These are phyloP conservation scores for Dinothrombium tinctorium DNA, from an alignment of 1,140 invertebrate species.

Conservation along the genomic window DNA sequence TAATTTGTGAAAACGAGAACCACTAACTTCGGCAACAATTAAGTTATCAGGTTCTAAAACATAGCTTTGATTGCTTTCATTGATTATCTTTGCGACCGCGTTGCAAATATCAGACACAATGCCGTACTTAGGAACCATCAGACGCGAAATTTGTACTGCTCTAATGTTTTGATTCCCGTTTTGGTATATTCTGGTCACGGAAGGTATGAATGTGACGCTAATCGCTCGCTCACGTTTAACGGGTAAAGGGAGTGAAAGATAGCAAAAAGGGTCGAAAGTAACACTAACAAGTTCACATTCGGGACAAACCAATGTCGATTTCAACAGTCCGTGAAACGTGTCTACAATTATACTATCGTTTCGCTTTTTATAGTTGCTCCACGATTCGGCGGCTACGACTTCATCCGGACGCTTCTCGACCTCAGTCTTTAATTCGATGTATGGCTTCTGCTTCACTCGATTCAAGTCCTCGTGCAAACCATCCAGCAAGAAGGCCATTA, in stretches of 20 bases:
- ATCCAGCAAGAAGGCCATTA: slow-evolving; percentile 37
- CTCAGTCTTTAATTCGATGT: slow-evolving; percentile 31
- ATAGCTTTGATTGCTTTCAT: slow-evolving; percentile 5
- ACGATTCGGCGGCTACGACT: slow-evolving; percentile 30
- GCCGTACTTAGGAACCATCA: slow-evolving; percentile 25
- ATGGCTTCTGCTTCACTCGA: slow-evolving; percentile 34
- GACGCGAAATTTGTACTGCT: slow-evolving; percentile 5
- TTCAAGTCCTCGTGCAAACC: slow-evolving; percentile 40
- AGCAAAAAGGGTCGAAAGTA: slow-evolving; percentile 39
- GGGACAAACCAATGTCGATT: slow-evolving; percentile 37
- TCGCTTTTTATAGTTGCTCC: slow-evolving; percentile 32
- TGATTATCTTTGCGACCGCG: slow-evolving; percentile 14
- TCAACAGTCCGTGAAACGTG: slow-evolving; percentile 36
- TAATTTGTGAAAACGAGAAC: slow-evolving; percentile 28
- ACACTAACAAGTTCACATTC: slow-evolving; percentile 33
- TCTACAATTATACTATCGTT: slow-evolving; percentile 42
- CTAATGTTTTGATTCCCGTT: not conserved
- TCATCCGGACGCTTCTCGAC: slow-evolving; percentile 26
- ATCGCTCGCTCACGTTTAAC: slow-evolving; percentile 12
- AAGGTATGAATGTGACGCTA: slow-evolving; percentile 10
- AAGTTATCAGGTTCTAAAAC: slow-evolving; percentile 16
- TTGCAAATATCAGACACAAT: slow-evolving; percentile 19
- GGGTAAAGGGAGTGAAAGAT: slow-evolving; percentile 34
- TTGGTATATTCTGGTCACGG: not conserved
- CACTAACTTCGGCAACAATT: slow-evolving; percentile 28